Conservation (phyloP, 2,888 invertebrate species). For the Eilema griseolum region DNA sequence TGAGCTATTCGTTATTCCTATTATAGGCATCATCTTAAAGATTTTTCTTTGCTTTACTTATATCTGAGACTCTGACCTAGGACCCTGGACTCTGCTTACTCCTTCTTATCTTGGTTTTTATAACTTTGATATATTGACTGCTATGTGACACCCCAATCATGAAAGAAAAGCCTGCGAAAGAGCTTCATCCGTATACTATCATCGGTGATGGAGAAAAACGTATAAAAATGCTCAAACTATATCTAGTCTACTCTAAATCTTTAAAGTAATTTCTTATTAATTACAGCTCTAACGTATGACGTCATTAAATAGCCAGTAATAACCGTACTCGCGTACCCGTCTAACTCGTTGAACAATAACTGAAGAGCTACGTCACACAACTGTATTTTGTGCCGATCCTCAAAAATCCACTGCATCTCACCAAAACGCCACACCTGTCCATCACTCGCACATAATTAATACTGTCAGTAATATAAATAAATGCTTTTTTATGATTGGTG, state of each 20-base stretch:
- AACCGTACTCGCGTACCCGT: neutral
- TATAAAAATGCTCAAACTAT: too few relatives aligned
- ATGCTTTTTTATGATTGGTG: slow-evolving; percentile 18
- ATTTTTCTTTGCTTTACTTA: too few relatives aligned
- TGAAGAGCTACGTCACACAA: slow-evolving; percentile 18
- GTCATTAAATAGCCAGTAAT: neutral
- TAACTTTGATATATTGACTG: too few relatives aligned
- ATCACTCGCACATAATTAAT: slow-evolving; percentile 45
- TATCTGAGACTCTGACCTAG: too few relatives aligned
- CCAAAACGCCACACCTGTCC: slow-evolving; percentile 19
- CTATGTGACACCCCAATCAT: too few relatives aligned
- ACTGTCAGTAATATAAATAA: slow-evolving; percentile 39
- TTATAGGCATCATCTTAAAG: too few relatives aligned
- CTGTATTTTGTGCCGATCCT: slow-evolving; percentile 17
- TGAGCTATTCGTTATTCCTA: too few relatives aligned
- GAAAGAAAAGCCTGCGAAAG: too few relatives aligned
- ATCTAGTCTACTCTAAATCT: neutral
- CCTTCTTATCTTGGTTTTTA: too few relatives aligned
- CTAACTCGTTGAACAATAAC: slow-evolving; percentile 13
- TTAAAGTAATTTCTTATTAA: neutral
- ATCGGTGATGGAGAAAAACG: too few relatives aligned
- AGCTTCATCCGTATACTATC: too few relatives aligned
- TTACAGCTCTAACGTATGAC: neutral
- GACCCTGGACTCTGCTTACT: too few relatives aligned
- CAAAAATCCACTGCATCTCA: slow-evolving; percentile 22